Base-by-base conservation (phyloP, 2,888 invertebrate genomes). In the Coleophora flavipennella region DNA sequence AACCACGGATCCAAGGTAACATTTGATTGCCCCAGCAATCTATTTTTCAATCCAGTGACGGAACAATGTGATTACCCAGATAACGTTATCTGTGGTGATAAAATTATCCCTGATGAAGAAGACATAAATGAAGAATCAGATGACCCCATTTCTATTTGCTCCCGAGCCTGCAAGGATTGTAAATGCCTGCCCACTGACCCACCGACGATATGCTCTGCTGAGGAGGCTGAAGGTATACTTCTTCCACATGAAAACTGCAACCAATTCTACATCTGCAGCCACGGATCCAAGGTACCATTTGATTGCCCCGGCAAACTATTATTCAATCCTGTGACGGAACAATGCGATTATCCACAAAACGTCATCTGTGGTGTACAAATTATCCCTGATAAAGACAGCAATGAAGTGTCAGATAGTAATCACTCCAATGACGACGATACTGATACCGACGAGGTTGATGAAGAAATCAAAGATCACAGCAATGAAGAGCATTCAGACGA, bases 191-290 rank as follows among this genome's bases (percentile, higher is more conserved):
- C 63, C 2, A 52, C 40, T 20, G 51, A 63, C 44, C 67, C 66
- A 2, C 55, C 56, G 1, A 44, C 39, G 3, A 60, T 64, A 28
- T 71, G 70, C 33, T 59, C 56, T 3, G 46, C 43, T 20, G 41
- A 46, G 1, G 53, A 46, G 1, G 62, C 65, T 2, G 54, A 59
- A 7, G 60, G 65, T 7, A 36, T 50, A 2, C 43, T 64, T 1
- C 48, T 68, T 1, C 64, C 62, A 12, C 60, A 67, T 29, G 59
- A 66, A 43, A 55, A 59, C 36, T 67, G 67, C 36, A 60, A 62
- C 33, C 47, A 66, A 31, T 67, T 63, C 41, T 67, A 65, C 37
- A 55, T 53, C 13, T 69, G 67, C 9, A 28, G 29, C 8, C 7
- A 50, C 1, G 60, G 61, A 3, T 20, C 10, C 3, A 59, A 60